Conservation (phyloP, 2,888 invertebrate genomes). For the Drosophila tanythrix region DNA sequence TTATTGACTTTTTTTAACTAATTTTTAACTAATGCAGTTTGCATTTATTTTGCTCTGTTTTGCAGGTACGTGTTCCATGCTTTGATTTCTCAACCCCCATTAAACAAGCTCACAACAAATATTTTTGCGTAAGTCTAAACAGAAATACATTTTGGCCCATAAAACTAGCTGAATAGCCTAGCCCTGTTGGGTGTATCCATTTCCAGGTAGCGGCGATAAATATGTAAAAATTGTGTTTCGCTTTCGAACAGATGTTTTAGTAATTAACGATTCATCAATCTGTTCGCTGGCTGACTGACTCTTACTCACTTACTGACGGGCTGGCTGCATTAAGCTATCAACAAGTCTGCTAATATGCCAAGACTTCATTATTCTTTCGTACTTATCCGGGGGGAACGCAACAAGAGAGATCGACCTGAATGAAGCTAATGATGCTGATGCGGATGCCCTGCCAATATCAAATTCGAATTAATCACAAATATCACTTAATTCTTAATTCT, state of each 20-base stretch:
- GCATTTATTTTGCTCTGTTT: conserved; percentile 26
- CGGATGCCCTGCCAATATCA: neutral
- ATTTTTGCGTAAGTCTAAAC: conserved; percentile 50
- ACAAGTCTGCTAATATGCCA: conserved; percentile 24
- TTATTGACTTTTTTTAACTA: neutral
- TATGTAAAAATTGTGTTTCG: conserved; percentile 31
- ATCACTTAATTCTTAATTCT: too few relatives aligned
- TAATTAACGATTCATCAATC: conserved; percentile 46
- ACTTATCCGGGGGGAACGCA: neutral
- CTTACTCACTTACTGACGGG: neutral
- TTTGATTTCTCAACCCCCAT: conserved; percentile 37
- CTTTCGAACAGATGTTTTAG: conserved; percentile 45
- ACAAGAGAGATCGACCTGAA: conserved; percentile 44
- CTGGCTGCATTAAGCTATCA: conserved; percentile 39
- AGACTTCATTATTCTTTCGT: conserved; percentile 1
- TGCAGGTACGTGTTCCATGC: conserved; percentile 69
- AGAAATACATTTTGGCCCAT: conserved; percentile 17
- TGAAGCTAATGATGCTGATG: conserved; percentile 30
- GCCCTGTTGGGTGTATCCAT: conserved; percentile 27
- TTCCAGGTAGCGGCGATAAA: conserved; percentile 49
- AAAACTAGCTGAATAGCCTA: conserved; percentile 32
- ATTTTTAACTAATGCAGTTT: conserved; percentile 12
- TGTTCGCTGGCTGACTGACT: neutral
- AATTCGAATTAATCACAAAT: neutral
- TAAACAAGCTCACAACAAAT: conserved; percentile 23